A percentile compares a stretch with the other conserved stretches of the same genome.
These are phyloP conservation scores for Pithys albifrons DNA, from an alignment of 2,113 vertebrate genomes.

Conservation along the genomic window DNA sequence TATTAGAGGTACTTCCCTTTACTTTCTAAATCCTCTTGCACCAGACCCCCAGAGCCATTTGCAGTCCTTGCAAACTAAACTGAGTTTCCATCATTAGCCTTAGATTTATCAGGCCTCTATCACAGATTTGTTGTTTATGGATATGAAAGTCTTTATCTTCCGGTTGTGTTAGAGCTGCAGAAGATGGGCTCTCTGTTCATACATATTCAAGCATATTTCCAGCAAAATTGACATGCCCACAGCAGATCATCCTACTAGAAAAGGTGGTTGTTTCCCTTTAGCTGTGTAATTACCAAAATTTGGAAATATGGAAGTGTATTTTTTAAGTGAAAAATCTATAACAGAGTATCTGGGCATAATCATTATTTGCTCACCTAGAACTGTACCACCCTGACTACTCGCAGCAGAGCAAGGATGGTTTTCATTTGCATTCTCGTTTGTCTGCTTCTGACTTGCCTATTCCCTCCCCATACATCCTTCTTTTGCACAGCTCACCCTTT, in stretches of 20 bases:
- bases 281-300: background rate
- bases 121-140: background rate
- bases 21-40: background rate
- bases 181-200: background rate
- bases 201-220: background rate
- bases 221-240: accelerated
- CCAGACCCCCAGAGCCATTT: background rate
- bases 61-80: background rate
- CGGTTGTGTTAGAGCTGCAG: background rate
- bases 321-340: background rate
- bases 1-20: background rate
- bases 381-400: accelerated
- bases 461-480: background rate
- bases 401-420: background rate
- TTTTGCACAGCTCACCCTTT: background rate
- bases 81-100: background rate
- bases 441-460: background rate
- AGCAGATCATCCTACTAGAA: background rate
- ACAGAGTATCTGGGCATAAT: background rate
- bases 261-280: background rate
- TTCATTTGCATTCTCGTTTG: accelerated
- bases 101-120: background rate
- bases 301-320: background rate
- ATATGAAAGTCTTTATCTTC: background rate
- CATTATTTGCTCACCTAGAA: background rate